Evolutionary conservation across 2,888 invertebrate genomes (phyloP).

Genomic region (Harmothoe impar): DNA sequence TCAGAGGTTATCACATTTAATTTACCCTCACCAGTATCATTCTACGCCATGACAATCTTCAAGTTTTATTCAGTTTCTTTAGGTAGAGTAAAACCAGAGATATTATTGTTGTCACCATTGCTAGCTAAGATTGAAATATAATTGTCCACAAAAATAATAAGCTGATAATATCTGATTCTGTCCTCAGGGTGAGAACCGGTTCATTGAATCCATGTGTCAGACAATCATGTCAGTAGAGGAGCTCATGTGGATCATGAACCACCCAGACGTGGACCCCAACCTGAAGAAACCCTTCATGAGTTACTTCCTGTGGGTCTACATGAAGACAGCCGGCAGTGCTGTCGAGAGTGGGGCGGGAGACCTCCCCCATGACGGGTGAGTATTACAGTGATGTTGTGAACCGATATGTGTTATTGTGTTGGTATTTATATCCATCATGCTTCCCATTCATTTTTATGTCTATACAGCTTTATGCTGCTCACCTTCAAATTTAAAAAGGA

Average conservation of each 20-base stretch:
- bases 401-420: too few relatives aligned
- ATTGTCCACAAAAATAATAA: neutral
- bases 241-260: constrained; percentile 75
- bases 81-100: neutral
- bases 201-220: constrained; percentile 80
- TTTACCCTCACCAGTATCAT: neutral
- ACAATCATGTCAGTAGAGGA: constrained; percentile 77
- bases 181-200: constrained; percentile 77
- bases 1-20: too few relatives aligned
- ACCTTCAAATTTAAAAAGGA: too few relatives aligned
- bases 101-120: too few relatives aligned
- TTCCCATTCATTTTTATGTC: neutral
- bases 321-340: constrained; percentile 76
- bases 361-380: constrained; percentile 82
- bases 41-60: neutral
- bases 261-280: constrained; percentile 74
- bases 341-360: constrained; percentile 82
- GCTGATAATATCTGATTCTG: neutral
- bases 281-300: constrained; percentile 75
- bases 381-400: neutral
- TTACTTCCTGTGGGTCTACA: constrained; percentile 77
- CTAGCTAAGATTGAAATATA: neutral
- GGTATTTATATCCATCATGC: neutral
- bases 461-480: neutral
- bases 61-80: neutral